These are phyloP conservation scores for Scleropages formosus DNA, from an alignment of 2,797 vertebrate genomes.

Conservation along the genomic window DNA sequence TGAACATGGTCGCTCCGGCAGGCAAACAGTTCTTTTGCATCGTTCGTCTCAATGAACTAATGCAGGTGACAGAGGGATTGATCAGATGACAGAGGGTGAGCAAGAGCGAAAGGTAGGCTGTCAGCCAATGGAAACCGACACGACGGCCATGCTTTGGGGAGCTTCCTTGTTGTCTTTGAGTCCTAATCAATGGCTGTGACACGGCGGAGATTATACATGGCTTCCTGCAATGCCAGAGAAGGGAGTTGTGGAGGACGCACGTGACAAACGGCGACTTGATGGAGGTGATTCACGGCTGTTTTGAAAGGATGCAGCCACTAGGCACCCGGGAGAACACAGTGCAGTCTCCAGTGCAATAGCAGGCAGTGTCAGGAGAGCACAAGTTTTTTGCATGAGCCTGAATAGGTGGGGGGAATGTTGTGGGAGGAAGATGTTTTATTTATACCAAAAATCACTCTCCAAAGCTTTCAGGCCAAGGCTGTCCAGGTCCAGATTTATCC, in stretches of 20 bases:
- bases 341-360: background rate
- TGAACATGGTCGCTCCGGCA: conserved; percentile 35
- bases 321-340: background rate
- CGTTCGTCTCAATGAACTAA: background rate
- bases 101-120: conserved; percentile 3
- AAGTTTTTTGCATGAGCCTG: conserved; percentile 28
- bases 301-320: background rate
- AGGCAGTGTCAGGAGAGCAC: conserved; percentile 22
- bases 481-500: conserved; percentile 31
- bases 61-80: conserved; percentile 25
- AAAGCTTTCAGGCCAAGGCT: conserved; percentile 26
- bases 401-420: conserved; percentile 4
- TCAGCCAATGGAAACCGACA: background rate
- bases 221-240: background rate
- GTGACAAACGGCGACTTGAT: background rate
- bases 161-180: background rate
- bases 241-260: background rate
- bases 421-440: conserved; percentile 31
- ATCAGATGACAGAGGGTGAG: conserved; percentile 37
- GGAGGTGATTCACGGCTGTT: background rate
- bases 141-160: background rate
- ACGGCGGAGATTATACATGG: conserved; percentile 4
- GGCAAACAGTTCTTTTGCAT: background rate
- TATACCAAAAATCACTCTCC: conserved; percentile 38
- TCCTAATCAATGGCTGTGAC: conserved; percentile 1